phyloP scores from a whole-genome alignment of 2,888 invertebrate species.

The Cryptophagus acutangulus region DNA sequence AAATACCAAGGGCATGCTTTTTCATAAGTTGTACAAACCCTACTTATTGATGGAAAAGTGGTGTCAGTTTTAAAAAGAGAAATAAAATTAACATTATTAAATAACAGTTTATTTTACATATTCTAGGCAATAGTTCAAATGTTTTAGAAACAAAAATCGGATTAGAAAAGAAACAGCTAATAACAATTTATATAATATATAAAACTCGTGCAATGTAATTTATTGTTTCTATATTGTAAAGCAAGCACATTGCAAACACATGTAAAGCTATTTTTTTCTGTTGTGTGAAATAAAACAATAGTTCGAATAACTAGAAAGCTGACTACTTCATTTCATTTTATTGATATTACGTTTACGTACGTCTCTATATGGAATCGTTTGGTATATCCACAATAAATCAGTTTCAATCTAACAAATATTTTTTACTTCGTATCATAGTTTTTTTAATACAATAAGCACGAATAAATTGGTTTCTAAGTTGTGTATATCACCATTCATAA shows the following conservation, averaged over 20 bases:
- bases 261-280: conserved; percentile 2
- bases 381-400: conserved; percentile 1
- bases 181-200: not conserved
- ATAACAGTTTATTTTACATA: conserved; percentile 8
- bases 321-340: conserved; percentile 2
- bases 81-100: no score
- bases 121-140: conserved; percentile 3
- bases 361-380: conserved; percentile 1
- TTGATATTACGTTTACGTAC: not conserved
- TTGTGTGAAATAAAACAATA: not conserved
- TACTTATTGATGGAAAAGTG: no score
- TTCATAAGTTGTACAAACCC: no score
- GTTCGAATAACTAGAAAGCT: conserved; percentile 3
- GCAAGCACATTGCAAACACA: conserved; percentile 5
- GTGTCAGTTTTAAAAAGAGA: no score
- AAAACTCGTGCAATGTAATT: not conserved
- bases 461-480: not conserved
- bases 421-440: not conserved
- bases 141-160: no score
- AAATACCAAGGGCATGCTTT: no score
- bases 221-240: not conserved
- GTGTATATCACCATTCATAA: conserved; percentile 1
- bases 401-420: conserved; percentile 6
- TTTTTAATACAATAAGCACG: conserved; percentile 1
- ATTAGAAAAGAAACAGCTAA: not conserved